Conservation (phyloP, 2,888 invertebrate species). For the Catonia carolina region DNA sequence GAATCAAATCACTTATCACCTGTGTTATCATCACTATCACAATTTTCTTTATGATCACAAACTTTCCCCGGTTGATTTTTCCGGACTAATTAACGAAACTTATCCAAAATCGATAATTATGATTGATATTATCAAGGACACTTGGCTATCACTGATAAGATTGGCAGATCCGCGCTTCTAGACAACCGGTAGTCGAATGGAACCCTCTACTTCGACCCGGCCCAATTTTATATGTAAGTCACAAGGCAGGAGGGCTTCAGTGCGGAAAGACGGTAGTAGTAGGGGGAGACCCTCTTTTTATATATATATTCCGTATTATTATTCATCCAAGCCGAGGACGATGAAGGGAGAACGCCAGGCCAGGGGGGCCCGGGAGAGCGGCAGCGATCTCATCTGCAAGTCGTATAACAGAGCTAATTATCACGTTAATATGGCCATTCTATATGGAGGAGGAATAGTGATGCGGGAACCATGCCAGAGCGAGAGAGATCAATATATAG, state of each 20-base stretch:
- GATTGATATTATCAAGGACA: too few species aligned
- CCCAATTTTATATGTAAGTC: conserved; percentile 41
- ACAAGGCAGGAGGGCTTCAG: conserved; percentile 34
- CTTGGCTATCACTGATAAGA: too few species aligned
- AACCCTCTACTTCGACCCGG: conserved; percentile 34
- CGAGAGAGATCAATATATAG: conserved; percentile 36
- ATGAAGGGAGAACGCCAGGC: conserved; percentile 22
- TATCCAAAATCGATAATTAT: too few species aligned
- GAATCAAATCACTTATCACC: too few species aligned
- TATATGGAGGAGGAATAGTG: conserved; percentile 53
- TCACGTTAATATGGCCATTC: conserved; percentile 83
- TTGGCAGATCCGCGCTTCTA: conserved; percentile 15
- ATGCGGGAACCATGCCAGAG: conserved; percentile 43
- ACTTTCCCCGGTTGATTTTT: too few species aligned
- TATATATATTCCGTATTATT: conserved; percentile 36
- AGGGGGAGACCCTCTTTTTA: conserved; percentile 36
- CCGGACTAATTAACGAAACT: too few species aligned
- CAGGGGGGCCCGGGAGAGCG: conserved; percentile 21
- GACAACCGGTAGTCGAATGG: conserved; percentile 38
- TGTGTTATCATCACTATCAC: too few species aligned
- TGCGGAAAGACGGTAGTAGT: conserved; percentile 30
- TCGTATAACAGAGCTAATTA: conserved; percentile 86
- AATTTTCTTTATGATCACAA: too few species aligned
- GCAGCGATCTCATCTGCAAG: conserved; percentile 66
- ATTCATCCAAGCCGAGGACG: conserved; percentile 33